These are phyloP conservation scores for Bombyx mandarina DNA, from an alignment of 1,140 invertebrate genomes.

Conservation along the genomic window DNA sequence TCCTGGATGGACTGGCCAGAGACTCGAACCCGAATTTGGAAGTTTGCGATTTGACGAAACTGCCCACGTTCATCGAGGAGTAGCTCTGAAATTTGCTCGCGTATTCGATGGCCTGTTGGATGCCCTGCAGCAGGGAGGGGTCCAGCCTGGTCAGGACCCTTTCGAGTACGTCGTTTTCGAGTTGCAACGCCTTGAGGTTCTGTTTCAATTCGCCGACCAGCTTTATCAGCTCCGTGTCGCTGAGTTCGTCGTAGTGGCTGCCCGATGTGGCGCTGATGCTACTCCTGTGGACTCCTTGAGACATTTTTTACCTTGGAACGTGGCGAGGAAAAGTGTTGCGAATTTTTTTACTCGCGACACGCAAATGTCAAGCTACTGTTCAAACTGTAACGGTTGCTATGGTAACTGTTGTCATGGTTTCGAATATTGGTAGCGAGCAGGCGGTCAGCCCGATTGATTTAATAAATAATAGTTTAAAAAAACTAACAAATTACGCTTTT, in stretches of 20 bases:
- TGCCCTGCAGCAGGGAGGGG: constrained; percentile 44
- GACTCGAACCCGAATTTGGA: constrained; percentile 43
- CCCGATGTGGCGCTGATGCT: constrained; percentile 40
- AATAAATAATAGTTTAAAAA: no score
- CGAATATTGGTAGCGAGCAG: no score
- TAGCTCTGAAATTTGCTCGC: constrained; percentile 41
- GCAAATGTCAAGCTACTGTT: no score
- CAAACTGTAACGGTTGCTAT: no score
- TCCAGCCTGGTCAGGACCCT: constrained; percentile 52
- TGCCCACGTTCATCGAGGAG: constrained; percentile 34
- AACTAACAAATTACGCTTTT: no score
- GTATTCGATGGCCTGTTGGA: constrained; percentile 57
- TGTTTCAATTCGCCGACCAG: constrained; percentile 44
- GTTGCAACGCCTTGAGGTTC: constrained; percentile 35
- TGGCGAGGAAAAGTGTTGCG: not conserved
- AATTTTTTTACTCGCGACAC: no score
- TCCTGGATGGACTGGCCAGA: constrained; percentile 37
- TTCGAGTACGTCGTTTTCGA: constrained; percentile 63
- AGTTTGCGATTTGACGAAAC: constrained; percentile 42
- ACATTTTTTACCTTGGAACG: constrained; percentile 3
- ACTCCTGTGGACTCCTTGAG: constrained; percentile 22
- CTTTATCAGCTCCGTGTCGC: constrained; percentile 47
- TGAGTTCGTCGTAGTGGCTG: constrained; percentile 42
- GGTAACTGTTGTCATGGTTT: no score
- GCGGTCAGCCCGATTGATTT: no score